Base-by-base conservation (phyloP, 1,140 invertebrate genomes). In the Trigoniulus corallinus region DNA sequence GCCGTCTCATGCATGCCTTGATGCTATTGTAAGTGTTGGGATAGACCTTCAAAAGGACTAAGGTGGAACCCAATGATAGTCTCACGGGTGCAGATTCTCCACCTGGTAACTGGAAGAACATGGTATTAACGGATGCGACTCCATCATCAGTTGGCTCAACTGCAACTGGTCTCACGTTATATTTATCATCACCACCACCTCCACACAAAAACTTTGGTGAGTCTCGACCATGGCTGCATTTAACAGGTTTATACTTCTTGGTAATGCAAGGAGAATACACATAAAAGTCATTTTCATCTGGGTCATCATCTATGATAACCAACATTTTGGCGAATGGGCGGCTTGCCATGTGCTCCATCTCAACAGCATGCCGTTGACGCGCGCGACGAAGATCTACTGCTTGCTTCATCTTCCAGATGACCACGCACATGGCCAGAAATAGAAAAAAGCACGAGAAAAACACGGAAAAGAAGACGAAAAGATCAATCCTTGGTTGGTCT, bases 381-480 rank as follows among this genome's bases (percentile, higher is more conserved):
- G 67, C 68, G 7, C 71, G 62, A 2, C 68, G 62, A 1, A 67
- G 53, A 48, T 74, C 72, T 26, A 63, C 58, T 1, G 86, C 84
- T 62, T 94, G 88, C 65, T 96, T 96, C 2, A 91, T 81, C 65
- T 96, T 96, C 91, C 91, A 96, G 0, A 86, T 80, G 25, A 96
- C 82, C 1, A 95, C 89, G 63, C 91, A 96, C 10, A 84, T 81
- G 1, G 89, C 88, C 49, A 96, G 69, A 63, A 96, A 95, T 1
- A 95, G 65, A 67, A 97, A 97, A 70, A 96, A 96, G 65, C 89
- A 94, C 0, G 91, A 94, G 66, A 97, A 97, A 65, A 96, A 97
- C 2, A 96, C 91, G 0, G 89, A 94, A 67, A 96, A 97, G 65
- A 97, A 97, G n/a, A 97, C 92, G 68, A 96, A 96, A 4, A 97